Evolutionary conservation across 2,113 vertebrate genomes (phyloP).

Genomic region (Nannobrachium achirus): DNA sequence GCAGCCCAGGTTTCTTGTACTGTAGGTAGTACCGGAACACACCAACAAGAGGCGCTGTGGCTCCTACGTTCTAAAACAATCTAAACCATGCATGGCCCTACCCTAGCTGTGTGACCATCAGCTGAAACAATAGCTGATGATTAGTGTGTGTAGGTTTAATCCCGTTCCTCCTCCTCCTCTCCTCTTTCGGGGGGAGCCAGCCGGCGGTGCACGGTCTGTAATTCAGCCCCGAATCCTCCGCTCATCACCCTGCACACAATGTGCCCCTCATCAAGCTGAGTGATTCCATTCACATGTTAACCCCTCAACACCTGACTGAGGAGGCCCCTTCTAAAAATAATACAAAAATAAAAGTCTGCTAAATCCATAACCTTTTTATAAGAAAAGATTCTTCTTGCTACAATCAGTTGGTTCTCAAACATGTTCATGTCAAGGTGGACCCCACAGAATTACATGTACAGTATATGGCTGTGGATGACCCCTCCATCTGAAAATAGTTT

Average conservation of each 20-base stretch:
- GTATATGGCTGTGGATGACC: too few relatives aligned
- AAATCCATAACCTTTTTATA: too few relatives aligned
- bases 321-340: too few relatives aligned
- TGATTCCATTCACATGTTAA: conserved; percentile 43
- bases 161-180: conserved; percentile 27
- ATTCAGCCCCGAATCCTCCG: conserved; percentile 41
- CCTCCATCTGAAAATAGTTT: too few relatives aligned
- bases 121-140: conserved; percentile 9
- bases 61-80: conserved; percentile 18
- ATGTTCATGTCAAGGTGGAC: too few relatives aligned
- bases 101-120: conserved; percentile 18
- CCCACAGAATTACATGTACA: too few relatives aligned
- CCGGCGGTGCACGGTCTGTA: conserved; percentile 29
- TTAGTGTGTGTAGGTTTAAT: conserved; percentile 27
- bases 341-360: too few relatives aligned
- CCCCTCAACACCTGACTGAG: too few relatives aligned
- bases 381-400: too few relatives aligned
- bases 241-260: conserved; percentile 39
- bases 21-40: neutral
- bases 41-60: conserved; percentile 58
- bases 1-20: neutral
- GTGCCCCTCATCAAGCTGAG: conserved; percentile 38
- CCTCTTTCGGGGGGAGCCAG: conserved; percentile 26
- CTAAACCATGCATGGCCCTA: neutral
- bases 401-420: too few relatives aligned